phyloP scores from a whole-genome alignment of 2,888 invertebrate species.

The Zygogramma bicolorata region DNA sequence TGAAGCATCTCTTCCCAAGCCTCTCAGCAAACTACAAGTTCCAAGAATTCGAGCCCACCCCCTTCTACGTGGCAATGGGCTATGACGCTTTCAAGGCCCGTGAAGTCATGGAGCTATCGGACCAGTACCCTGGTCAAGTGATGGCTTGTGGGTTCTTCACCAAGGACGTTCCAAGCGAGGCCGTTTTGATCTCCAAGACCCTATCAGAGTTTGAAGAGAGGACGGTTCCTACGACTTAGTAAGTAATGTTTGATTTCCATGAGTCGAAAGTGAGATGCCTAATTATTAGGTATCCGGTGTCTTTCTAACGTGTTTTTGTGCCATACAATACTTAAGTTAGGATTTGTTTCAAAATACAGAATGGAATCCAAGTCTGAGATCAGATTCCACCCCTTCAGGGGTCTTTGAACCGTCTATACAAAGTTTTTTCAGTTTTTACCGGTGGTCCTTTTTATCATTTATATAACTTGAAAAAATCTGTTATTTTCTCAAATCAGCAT shows the following conservation, averaged over 20 bases:
- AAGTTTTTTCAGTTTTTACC: too few species aligned
- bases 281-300: too few species aligned
- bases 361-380: too few species aligned
- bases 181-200: slow-evolving; percentile 75
- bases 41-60: slow-evolving; percentile 71
- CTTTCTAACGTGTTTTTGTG: too few species aligned
- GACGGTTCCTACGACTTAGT: slow-evolving; percentile 70
- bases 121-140: slow-evolving; percentile 69
- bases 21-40: slow-evolving; percentile 71
- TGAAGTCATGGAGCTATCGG: slow-evolving; percentile 71
- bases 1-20: slow-evolving; percentile 65
- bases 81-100: slow-evolving; percentile 78
- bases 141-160: slow-evolving; percentile 79
- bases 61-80: slow-evolving; percentile 76
- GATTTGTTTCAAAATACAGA: too few species aligned
- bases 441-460: too few species aligned
- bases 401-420: too few species aligned
- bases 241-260: slow-evolving; percentile 35
- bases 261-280: too few species aligned
- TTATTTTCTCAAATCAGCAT: too few species aligned
- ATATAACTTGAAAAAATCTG: too few species aligned
- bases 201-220: slow-evolving; percentile 72
- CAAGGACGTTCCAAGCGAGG: slow-evolving; percentile 71
- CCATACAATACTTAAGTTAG: too few species aligned
- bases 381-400: too few species aligned